phyloP scores from a whole-genome alignment of 2,888 invertebrate genomes.

The Brenthis daphne region DNA sequence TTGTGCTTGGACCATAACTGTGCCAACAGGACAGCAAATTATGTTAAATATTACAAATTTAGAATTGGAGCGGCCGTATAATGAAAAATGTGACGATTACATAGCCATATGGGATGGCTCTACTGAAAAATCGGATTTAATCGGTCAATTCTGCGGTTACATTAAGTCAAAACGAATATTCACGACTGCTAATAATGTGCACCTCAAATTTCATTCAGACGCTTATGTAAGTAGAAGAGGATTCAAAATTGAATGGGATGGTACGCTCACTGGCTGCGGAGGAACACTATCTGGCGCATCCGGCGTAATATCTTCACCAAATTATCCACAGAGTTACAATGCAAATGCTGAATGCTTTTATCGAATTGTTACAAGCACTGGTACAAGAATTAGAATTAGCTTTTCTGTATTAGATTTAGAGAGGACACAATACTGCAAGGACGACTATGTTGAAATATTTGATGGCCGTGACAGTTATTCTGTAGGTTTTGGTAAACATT shows the following conservation, averaged over 20 bases:
- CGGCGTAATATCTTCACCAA: slow-evolving; percentile 92
- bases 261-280: slow-evolving; percentile 87
- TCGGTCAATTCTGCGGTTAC: slow-evolving; percentile 90
- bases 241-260: slow-evolving; percentile 83
- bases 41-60: slow-evolving; percentile 82
- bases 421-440: slow-evolving; percentile 78
- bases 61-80: slow-evolving; percentile 81
- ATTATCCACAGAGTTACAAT: slow-evolving; percentile 90
- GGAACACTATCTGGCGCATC: slow-evolving; percentile 85
- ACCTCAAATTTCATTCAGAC: slow-evolving; percentile 90
- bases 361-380: slow-evolving; percentile 87
- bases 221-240: slow-evolving; percentile 83
- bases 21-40: slow-evolving; percentile 87
- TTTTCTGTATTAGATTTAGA: slow-evolving; percentile 90
- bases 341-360: slow-evolving; percentile 90
- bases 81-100: slow-evolving; percentile 64
- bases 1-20: slow-evolving; percentile 91
- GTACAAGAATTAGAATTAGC: slow-evolving; percentile 85
- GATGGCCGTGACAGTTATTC: slow-evolving; percentile 84
- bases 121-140: slow-evolving; percentile 85
- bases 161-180: slow-evolving; percentile 83
- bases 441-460: slow-evolving; percentile 87
- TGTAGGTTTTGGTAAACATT: slow-evolving; percentile 84
- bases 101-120: slow-evolving; percentile 89
- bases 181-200: slow-evolving; percentile 90